Conservation (phyloP, 2,113 vertebrate genomes). For the Tangachromis dhanisi region DNA sequence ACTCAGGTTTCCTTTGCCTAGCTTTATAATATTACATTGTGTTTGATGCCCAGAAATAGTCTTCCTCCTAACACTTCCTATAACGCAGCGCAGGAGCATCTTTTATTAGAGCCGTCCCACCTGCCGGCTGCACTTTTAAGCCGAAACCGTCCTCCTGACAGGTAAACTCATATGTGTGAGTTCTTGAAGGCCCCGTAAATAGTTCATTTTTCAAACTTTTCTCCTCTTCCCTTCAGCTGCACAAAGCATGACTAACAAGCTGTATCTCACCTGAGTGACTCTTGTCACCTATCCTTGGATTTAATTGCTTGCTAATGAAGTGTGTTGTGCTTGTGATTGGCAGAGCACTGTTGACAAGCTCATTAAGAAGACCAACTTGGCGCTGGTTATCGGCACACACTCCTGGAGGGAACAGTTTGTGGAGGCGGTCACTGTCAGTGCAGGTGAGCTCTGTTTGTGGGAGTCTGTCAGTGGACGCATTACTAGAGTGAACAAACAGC, state of each 20-base stretch:
- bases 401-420: constrained; percentile 95
- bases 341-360: constrained; percentile 95
- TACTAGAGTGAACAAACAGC: background rate
- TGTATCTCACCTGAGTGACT: background rate
- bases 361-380: constrained; percentile 95
- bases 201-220: background rate
- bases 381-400: constrained; percentile 89
- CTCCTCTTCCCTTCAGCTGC: background rate
- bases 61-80: background rate
- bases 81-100: background rate
- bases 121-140: background rate
- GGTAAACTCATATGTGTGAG: background rate
- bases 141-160: background rate
- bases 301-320: background rate
- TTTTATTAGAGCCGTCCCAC: background rate
- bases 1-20: background rate
- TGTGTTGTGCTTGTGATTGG: constrained; percentile 33
- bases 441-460: constrained; percentile 70
- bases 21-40: background rate
- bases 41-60: background rate
- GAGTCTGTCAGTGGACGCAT: background rate
- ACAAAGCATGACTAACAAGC: background rate
- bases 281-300: background rate
- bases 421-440: constrained; percentile 90
- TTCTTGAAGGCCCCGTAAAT: background rate